Conservation (phyloP, 2,888 invertebrate species). For the Lasioglossum oenotherae region DNA sequence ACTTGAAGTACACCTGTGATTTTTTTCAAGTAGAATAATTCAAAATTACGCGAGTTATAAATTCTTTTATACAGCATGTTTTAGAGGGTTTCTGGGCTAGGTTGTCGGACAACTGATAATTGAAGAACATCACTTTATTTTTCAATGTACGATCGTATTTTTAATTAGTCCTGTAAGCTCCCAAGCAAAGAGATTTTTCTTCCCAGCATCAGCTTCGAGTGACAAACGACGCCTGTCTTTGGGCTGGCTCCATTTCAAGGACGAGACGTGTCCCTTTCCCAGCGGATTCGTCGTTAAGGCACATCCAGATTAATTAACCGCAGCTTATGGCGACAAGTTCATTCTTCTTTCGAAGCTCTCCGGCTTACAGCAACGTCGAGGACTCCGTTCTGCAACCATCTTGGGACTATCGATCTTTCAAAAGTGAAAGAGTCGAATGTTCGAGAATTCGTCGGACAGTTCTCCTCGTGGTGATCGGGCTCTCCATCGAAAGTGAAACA, state of each 20-base stretch:
- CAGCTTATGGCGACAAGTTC: slow-evolving; percentile 41
- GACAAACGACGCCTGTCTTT: slow-evolving; percentile 62
- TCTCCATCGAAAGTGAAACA: slow-evolving; percentile 36
- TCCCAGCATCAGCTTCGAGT: slow-evolving; percentile 50
- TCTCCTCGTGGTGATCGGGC: background rate
- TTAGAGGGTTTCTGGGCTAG: too few species aligned
- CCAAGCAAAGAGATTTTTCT: slow-evolving; percentile 35
- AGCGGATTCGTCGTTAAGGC: slow-evolving; percentile 36
- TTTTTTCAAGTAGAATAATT: too few species aligned
- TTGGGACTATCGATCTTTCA: slow-evolving; percentile 26
- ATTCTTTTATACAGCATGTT: too few species aligned
- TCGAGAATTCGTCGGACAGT: background rate
- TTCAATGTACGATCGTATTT: background rate
- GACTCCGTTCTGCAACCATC: background rate
- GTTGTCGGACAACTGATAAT: too few species aligned
- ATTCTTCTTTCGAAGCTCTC: slow-evolving; percentile 46
- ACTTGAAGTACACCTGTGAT: too few species aligned
- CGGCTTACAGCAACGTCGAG: background rate
- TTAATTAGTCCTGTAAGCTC: background rate
- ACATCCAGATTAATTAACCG: slow-evolving; percentile 60
- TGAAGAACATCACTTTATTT: too few species aligned
- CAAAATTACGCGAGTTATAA: too few species aligned
- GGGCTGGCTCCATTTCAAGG: slow-evolving; percentile 55
- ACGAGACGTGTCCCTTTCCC: slow-evolving; percentile 29
- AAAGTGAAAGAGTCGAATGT: slow-evolving; percentile 21